These are phyloP conservation scores for Habroteleia sp. DNA, from an alignment of 2,888 invertebrate genomes.

Conservation along the genomic window DNA sequence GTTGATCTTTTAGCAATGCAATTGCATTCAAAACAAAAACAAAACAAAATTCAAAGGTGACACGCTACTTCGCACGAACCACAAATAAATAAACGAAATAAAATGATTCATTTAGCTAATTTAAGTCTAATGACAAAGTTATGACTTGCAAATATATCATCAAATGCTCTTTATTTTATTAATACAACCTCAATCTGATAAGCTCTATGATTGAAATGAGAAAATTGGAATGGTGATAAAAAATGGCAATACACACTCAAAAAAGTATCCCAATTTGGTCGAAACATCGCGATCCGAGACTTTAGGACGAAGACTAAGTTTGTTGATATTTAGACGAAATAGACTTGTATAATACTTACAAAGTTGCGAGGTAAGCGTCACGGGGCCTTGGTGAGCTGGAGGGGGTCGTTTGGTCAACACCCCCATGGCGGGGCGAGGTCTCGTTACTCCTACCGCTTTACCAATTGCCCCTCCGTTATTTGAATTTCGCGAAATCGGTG, in stretches of 20 bases:
- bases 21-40: too few species aligned
- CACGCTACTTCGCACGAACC: too few species aligned
- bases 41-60: too few species aligned
- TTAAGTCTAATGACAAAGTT: too few species aligned
- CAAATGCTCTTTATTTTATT: too few species aligned
- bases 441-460: slow-evolving; percentile 82
- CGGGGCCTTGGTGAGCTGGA: slow-evolving; percentile 84
- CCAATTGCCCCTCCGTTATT: slow-evolving; percentile 76
- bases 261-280: background rate
- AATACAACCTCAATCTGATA: too few species aligned
- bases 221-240: background rate
- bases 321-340: slow-evolving; percentile 7
- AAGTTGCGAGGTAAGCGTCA: slow-evolving; percentile 86
- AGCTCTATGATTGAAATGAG: too few species aligned
- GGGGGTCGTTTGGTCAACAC: slow-evolving; percentile 83
- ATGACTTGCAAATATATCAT: too few species aligned
- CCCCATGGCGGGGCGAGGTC: slow-evolving; percentile 83
- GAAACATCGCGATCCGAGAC: background rate
- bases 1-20: too few species aligned
- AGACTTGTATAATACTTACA: slow-evolving; percentile 70
- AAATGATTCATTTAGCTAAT: too few species aligned
- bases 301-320: background rate
- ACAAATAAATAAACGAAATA: too few species aligned
- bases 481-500: slow-evolving; percentile 79
- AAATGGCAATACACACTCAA: slow-evolving; percentile 7